These are phyloP conservation scores for Ethmia dodecea DNA, from an alignment of 2,888 invertebrate species.

Conservation along the genomic window DNA sequence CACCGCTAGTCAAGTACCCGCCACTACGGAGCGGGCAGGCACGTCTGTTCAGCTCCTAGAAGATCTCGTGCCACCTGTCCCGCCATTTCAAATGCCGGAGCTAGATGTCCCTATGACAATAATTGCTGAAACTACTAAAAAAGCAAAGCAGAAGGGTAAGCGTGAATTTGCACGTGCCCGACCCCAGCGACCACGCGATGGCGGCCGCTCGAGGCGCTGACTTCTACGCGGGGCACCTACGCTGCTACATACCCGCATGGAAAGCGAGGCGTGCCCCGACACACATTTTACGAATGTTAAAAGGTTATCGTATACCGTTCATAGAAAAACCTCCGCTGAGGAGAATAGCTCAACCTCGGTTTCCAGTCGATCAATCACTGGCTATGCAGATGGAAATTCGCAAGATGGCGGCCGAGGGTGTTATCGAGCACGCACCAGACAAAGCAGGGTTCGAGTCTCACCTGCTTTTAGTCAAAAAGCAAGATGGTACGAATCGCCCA, in stretches of 20 bases:
- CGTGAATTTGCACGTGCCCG: not conserved
- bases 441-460: not conserved
- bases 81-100: too few species aligned
- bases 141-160: not conserved
- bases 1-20: too few species aligned
- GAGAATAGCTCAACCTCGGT: not conserved
- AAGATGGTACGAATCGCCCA: not conserved
- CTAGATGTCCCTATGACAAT: too few species aligned
- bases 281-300: not conserved
- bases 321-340: not conserved
- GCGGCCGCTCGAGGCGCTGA: not conserved
- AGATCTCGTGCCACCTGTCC: too few species aligned
- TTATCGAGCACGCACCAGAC: not conserved
- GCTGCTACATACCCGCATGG: not conserved
- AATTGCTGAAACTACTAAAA: too few species aligned
- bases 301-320: not conserved
- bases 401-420: not conserved
- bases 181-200: not conserved
- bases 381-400: not conserved
- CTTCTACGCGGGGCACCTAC: not conserved
- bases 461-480: not conserved
- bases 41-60: too few species aligned
- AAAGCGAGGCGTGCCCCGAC: not conserved
- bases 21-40: too few species aligned
- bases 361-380: not conserved